Base-by-base conservation (phyloP, 92 coral and sea anemone genomes). In the Blastomussa wellsi region DNA sequence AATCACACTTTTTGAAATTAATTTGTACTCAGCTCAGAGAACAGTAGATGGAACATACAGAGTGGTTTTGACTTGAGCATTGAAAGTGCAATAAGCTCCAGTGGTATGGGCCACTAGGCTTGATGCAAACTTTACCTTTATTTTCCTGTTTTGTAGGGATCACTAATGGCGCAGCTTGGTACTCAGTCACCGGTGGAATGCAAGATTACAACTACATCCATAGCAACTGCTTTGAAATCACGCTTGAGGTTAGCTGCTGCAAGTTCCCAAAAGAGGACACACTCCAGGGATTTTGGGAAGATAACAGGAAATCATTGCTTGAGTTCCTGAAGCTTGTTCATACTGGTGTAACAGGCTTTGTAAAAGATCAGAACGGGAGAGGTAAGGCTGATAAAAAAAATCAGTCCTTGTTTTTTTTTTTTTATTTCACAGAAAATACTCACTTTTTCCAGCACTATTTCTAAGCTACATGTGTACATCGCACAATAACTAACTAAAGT, bases 131-230 rank as follows among this genome's bases (percentile, higher is more conserved):
- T 22, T 15, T 51, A 51, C 15, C 9, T 10, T 38, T 70, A 7
- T 29, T 47, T 5, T 44, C 28, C 1, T 62, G 6, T 5, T 41
- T 49, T 0, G 13, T 68, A 96, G 99, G 99, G 69, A 97, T 97
- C 73, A 97, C 99, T 8, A 97, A 97, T 84, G 99, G 99, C 41
- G 99, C 98, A 0, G 74, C 90, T 12, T 97, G 99, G 99, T 97
- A 97, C 66, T 87, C 95, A 0, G 97, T 97, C 0, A 73, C 94
- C 15, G 99, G 99, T 7, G 99, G 99, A 37, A 97, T 97, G 99
- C 99, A 97, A 74, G 99, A 97, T 80, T 97, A 76, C 70, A 97
- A 97, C 92, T 97, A 97, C 36, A 88, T 97, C 78, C 78, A 93
- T 14, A 90, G 93, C 83, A 97, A 94, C 79, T 87, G 91, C 71